Conservation (phyloP, 1,140 invertebrate species). For the Riptortus pedestris region DNA sequence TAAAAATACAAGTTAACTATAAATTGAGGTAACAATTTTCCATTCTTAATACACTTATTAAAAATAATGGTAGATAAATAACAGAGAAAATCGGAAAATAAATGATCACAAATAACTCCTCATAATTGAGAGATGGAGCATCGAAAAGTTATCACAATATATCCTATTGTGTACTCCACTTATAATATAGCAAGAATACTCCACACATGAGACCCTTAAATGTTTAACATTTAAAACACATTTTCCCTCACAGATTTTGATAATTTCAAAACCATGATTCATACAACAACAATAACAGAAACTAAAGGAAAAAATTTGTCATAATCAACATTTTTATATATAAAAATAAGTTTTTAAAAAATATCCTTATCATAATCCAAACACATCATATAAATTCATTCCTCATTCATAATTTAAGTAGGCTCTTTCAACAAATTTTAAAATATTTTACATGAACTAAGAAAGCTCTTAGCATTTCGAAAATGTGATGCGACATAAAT, state of each 20-base stretch:
- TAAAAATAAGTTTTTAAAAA: slow-evolving; percentile 22
- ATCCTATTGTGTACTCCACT: slow-evolving; percentile 16
- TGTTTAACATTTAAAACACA: slow-evolving; percentile 15
- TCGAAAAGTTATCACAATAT: slow-evolving; percentile 15
- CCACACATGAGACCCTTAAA: slow-evolving; percentile 15
- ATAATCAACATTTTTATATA: slow-evolving; percentile 19
- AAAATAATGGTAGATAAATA: slow-evolving; percentile 28
- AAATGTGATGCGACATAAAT: slow-evolving; percentile 13
- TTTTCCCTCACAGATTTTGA: neutral
- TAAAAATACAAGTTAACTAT: slow-evolving; percentile 30
- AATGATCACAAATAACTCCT: slow-evolving; percentile 23
- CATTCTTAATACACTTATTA: slow-evolving; percentile 29
- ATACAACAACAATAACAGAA: neutral
- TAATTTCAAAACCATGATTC: neutral
- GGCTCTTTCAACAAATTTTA: slow-evolving; percentile 11
- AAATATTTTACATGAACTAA: slow-evolving; percentile 13
- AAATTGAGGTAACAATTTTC: slow-evolving; percentile 32
- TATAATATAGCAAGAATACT: slow-evolving; percentile 11
- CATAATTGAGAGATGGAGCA: slow-evolving; percentile 9
- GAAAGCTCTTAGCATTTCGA: slow-evolving; percentile 17
- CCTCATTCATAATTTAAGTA: slow-evolving; percentile 18
- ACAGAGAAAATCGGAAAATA: slow-evolving; percentile 19
- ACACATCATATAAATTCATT: neutral
- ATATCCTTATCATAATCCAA: slow-evolving; percentile 12
- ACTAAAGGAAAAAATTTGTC: slow-evolving; percentile 2